These are phyloP conservation scores for Bombus pyrosoma DNA, from an alignment of 1,140 invertebrate genomes.

Conservation along the genomic window DNA sequence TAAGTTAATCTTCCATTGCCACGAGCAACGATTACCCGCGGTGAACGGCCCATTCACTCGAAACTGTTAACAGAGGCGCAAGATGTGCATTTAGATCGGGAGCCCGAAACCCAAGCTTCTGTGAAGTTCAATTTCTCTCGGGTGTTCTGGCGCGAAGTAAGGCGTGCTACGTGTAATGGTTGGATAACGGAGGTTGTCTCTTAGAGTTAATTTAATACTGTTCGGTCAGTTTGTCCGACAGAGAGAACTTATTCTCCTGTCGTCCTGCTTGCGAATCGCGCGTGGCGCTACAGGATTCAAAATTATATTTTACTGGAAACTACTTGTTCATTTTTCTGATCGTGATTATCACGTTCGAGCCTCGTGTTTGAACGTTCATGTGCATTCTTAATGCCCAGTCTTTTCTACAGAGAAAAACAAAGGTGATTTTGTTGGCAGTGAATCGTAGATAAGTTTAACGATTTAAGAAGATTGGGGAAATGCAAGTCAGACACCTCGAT, in stretches of 20 bases:
- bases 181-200: neutral
- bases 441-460: no score
- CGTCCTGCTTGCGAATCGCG: neutral
- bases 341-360: no score
- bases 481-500: no score
- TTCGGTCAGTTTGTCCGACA: neutral
- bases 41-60: conserved; percentile 8
- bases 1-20: conserved; percentile 22
- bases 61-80: neutral
- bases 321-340: no score
- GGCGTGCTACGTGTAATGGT: neutral
- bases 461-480: no score
- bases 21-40: conserved; percentile 3
- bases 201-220: conserved; percentile 11
- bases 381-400: no score
- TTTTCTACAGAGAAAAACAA: no score
- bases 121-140: neutral
- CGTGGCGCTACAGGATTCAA: no score
- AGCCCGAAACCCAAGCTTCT: neutral
- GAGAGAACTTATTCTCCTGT: neutral
- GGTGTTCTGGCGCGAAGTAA: neutral
- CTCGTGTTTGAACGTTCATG: no score
- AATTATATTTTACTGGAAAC: no score
- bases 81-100: neutral
- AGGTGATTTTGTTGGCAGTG: no score